Percentiles rank a stretch among this genome's conserved stretches.
phyloP scores from a whole-genome alignment of 2,797 vertebrate species.

The Lacerta viridis region DNA sequence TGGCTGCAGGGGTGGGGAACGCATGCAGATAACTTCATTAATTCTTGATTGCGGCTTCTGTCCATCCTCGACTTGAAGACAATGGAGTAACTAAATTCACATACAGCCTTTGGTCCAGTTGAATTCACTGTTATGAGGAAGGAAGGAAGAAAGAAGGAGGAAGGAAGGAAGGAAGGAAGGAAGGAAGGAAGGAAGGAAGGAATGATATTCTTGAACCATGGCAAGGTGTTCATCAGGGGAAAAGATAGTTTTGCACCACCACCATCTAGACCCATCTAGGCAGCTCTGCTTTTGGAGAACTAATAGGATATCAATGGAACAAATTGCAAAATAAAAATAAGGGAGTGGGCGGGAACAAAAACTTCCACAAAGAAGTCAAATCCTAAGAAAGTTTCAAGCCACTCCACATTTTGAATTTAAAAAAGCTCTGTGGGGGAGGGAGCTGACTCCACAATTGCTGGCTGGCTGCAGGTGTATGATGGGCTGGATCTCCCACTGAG shows the following conservation, averaged over 20 bases:
- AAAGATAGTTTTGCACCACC: background rate
- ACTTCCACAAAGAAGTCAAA: background rate
- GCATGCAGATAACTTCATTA: slow-evolving; percentile 1
- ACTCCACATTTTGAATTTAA: background rate
- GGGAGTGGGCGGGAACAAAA: background rate
- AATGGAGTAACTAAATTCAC: background rate
- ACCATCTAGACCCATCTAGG: background rate
- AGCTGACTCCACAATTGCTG: background rate
- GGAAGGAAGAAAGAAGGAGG: no score
- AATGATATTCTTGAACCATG: background rate
- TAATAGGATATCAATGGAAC: background rate
- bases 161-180: no score
- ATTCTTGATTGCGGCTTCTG: background rate
- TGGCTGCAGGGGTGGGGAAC: background rate
- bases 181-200: no score
- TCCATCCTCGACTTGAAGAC: background rate
- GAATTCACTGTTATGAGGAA: background rate
- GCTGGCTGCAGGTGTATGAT: background rate
- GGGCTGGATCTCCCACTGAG: background rate
- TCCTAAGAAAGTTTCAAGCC: background rate
- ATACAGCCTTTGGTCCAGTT: background rate
- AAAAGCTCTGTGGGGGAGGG: no score
- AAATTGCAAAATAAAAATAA: background rate
- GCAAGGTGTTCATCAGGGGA: background rate
- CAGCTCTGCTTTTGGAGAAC: background rate